Conservation (phyloP, 2,888 invertebrate genomes). For the Agapostemon virescens region DNA sequence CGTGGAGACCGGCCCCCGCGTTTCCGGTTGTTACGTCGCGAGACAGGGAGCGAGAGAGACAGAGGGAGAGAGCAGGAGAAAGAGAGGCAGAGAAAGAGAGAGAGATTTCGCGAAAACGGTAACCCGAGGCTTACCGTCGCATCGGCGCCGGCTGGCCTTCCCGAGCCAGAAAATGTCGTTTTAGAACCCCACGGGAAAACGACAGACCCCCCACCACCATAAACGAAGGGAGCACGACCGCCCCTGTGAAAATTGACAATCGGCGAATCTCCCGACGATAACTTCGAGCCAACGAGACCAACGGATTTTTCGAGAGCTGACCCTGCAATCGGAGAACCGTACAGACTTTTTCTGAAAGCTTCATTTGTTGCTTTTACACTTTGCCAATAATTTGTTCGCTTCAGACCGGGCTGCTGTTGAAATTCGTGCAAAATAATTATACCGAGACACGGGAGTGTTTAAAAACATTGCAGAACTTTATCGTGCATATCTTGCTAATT, state of each 20-base stretch:
- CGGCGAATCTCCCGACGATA: not conserved
- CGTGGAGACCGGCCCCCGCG: not conserved
- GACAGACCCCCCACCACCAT: constrained; percentile 16
- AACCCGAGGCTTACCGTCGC: constrained; percentile 13
- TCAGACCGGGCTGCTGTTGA: no score
- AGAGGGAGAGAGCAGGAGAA: no score
- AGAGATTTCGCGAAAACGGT: constrained; percentile 14
- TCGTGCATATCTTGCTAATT: no score
- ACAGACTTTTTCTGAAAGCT: not conserved
- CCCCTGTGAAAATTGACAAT: constrained; percentile 5
- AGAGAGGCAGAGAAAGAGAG: no score
- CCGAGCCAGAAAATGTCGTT: constrained; percentile 22
- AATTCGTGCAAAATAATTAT: no score
- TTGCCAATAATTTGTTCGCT: not conserved
- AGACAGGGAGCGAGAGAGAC: not conserved
- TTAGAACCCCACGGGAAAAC: not conserved
- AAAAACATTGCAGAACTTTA: no score
- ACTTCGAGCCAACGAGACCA: not conserved
- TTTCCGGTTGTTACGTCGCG: constrained; percentile 23
- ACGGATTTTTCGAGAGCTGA: constrained; percentile 12
- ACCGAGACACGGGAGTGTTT: no score
- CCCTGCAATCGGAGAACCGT: not conserved
- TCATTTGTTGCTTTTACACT: not conserved
- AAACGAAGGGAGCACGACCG: not conserved
- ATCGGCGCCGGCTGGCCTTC: constrained; percentile 4